Conservation (phyloP, 2,113 vertebrate genomes). For the Chlamydotis undulata region DNA sequence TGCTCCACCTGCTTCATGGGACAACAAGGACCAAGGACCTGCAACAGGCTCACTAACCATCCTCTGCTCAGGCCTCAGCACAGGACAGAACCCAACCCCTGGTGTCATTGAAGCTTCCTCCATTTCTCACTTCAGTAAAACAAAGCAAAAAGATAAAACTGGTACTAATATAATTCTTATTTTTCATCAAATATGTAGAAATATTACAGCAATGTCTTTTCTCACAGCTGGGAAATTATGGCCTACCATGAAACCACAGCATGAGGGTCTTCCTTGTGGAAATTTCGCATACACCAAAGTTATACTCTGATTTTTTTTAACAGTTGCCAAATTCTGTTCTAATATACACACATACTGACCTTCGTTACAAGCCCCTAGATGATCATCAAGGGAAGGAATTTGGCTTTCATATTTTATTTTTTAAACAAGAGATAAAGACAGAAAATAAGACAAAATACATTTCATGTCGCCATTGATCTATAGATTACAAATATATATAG, state of each 20-base stretch:
- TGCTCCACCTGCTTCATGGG: background rate
- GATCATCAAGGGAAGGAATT: constrained; percentile 46
- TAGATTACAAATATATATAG: constrained; percentile 38
- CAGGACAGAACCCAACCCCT: background rate
- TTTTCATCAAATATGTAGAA: constrained; percentile 6
- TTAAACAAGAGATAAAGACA: constrained; percentile 52
- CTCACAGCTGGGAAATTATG: background rate
- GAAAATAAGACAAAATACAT: constrained; percentile 60
- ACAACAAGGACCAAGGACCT: background rate
- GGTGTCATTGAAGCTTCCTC: background rate
- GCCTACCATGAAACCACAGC: background rate
- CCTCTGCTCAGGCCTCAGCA: background rate
- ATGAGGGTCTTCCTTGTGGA: background rate
- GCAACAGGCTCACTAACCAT: background rate
- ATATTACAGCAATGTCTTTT: background rate
- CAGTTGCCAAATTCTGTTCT: constrained; percentile 25
- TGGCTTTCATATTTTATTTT: constrained; percentile 57
- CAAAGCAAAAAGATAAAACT: background rate
- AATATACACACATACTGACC: background rate
- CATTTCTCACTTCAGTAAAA: background rate
- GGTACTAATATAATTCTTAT: background rate
- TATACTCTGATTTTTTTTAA: constrained; percentile 1
- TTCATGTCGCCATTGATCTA: constrained; percentile 16
- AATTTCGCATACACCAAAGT: constrained; percentile 3
- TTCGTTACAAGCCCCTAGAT: background rate